Evolutionary conservation across 2,797 vertebrate genomes (phyloP).

Genomic region (Aeoliscus strigatus): DNA sequence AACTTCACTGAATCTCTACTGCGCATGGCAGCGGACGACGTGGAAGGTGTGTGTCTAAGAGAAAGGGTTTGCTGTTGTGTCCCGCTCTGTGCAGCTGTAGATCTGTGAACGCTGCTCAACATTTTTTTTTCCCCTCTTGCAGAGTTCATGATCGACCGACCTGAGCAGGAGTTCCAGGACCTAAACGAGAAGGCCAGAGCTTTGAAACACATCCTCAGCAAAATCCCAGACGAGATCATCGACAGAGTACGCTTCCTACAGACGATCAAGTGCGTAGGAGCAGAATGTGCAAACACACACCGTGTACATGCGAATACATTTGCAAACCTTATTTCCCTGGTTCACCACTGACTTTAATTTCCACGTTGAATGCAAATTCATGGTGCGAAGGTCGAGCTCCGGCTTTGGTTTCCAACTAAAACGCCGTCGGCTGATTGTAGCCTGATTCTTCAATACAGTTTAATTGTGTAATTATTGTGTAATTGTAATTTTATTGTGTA

Average conservation of each 20-base stretch:
- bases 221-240: conserved; percentile 97
- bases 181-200: conserved; percentile 94
- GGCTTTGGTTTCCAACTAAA: too few species aligned
- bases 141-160: conserved; percentile 97
- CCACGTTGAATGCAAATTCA: too few species aligned
- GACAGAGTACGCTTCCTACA: conserved; percentile 97
- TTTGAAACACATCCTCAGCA: conserved; percentile 96
- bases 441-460: too few species aligned
- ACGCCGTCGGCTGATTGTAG: too few species aligned
- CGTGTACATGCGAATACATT: conserved; percentile 3
- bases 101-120: not conserved
- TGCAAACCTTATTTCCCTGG: not conserved
- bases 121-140: conserved; percentile 10
- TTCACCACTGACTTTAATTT: too few species aligned
- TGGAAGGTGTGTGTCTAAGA: conserved; percentile 80
- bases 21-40: conserved; percentile 96
- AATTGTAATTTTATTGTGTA: too few species aligned
- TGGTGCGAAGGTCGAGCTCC: too few species aligned
- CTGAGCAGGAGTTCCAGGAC: conserved; percentile 93
- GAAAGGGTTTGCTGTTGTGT: too few species aligned
- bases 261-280: conserved; percentile 93
- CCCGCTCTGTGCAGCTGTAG: too few species aligned
- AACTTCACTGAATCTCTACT: conserved; percentile 97
- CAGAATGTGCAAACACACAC: not conserved
- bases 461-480: too few species aligned